phyloP scores from a whole-genome alignment of 2,888 invertebrate genomes.

The Deilephila porcellus region DNA sequence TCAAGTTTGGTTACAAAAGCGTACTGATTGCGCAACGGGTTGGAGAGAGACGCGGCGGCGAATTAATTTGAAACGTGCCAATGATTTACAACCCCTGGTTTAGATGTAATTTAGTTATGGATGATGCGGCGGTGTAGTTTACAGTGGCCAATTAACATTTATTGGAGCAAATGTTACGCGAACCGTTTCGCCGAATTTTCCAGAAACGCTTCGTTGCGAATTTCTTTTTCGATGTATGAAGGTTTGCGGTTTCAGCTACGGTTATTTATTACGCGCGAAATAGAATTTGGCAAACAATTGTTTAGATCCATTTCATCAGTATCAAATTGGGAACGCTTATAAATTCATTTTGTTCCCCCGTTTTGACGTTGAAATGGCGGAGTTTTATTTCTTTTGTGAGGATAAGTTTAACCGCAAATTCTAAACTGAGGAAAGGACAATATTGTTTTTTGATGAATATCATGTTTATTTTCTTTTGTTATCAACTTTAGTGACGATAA shows the following conservation, averaged over 20 bases:
- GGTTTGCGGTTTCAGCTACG: not conserved
- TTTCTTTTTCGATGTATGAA: not conserved
- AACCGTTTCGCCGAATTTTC: conserved; percentile 21
- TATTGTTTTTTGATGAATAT: too few species aligned
- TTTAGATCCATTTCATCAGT: not conserved
- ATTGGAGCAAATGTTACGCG: conserved; percentile 44
- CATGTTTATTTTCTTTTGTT: too few species aligned
- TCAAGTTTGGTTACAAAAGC: conserved; percentile 60
- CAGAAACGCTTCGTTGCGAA: conserved; percentile 19
- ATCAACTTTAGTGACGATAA: too few species aligned
- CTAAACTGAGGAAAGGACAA: not conserved
- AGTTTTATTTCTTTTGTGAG: not conserved
- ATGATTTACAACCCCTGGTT: conserved; percentile 72
- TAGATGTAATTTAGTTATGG: conserved; percentile 69
- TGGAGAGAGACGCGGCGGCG: conserved; percentile 64
- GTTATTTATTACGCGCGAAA: not conserved
- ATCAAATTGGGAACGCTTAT: not conserved
- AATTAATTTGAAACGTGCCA: conserved; percentile 77
- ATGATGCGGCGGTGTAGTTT: conserved; percentile 64
- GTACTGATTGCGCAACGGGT: conserved; percentile 63
- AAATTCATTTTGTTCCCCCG: not conserved
- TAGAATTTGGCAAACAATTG: not conserved
- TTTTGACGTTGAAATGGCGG: not conserved
- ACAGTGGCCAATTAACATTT: conserved; percentile 63
- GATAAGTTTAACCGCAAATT: not conserved